A percentile compares a stretch with the other conserved stretches of the same genome.
These are phyloP conservation scores for Phortica variegata DNA, from an alignment of 1,140 invertebrate genomes.

Conservation along the genomic window DNA sequence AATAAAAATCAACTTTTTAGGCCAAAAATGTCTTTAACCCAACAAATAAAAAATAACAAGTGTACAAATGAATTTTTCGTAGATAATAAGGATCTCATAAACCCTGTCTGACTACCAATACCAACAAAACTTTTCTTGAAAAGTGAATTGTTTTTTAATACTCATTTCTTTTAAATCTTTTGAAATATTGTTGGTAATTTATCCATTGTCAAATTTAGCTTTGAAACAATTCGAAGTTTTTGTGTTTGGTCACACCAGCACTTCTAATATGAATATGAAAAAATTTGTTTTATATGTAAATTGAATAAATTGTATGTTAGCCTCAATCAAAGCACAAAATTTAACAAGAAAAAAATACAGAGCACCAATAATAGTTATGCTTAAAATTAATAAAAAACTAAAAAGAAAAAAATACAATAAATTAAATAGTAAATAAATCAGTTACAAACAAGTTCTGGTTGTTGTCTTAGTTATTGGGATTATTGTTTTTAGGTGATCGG, in stretches of 20 bases:
- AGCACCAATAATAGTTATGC: conserved; percentile 48
- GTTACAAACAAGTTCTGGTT: not conserved
- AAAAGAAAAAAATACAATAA: not conserved
- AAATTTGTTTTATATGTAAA: conserved; percentile 15
- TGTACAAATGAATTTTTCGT: too few relatives aligned
- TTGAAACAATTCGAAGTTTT: conserved; percentile 4
- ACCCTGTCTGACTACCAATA: too few relatives aligned
- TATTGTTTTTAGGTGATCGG: conserved; percentile 9
- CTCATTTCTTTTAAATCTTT: too few relatives aligned
- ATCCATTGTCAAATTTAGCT: too few relatives aligned
- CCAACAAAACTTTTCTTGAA: too few relatives aligned
- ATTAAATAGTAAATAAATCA: not conserved
- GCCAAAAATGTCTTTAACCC: too few relatives aligned
- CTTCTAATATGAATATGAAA: not conserved
- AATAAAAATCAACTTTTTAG: too few relatives aligned
- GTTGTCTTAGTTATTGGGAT: conserved; percentile 6
- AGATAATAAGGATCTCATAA: too few relatives aligned
- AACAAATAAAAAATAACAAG: too few relatives aligned
- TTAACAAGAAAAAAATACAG: conserved; percentile 8
- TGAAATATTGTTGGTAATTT: too few relatives aligned
- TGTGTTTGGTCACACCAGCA: too few relatives aligned
- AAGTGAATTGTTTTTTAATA: conserved; percentile 11
- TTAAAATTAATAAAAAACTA: conserved; percentile 34
- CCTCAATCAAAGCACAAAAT: too few relatives aligned
- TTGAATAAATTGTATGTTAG: conserved; percentile 16